Percentiles rank a stretch among this genome's conserved stretches.
Evolutionary conservation across 2,888 invertebrate species (phyloP).

Genomic region (Cistogaster globosa): DNA sequence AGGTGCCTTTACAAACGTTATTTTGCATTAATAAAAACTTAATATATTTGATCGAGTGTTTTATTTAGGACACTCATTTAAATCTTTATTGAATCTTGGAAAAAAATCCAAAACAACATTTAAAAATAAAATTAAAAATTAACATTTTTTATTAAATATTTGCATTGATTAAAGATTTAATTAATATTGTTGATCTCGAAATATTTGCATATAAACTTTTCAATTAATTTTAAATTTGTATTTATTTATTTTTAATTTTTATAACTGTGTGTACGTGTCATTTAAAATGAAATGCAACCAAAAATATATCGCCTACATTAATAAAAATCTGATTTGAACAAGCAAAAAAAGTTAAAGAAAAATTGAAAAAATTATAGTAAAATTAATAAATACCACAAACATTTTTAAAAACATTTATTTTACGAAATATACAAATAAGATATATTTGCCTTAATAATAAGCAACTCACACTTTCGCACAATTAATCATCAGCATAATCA

Average conservation of each 20-base stretch:
- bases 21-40: too few species aligned
- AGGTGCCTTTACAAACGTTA: too few species aligned
- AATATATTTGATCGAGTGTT: too few species aligned
- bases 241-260: neutral
- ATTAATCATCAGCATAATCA: slow-evolving; percentile 46
- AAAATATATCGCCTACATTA: slow-evolving; percentile 48
- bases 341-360: neutral
- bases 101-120: slow-evolving; percentile 18
- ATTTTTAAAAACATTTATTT: slow-evolving; percentile 29
- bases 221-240: slow-evolving; percentile 8
- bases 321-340: slow-evolving; percentile 33
- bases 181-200: slow-evolving; percentile 51
- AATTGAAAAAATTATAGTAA: neutral
- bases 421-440: slow-evolving; percentile 17
- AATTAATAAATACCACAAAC: slow-evolving; percentile 28
- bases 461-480: slow-evolving; percentile 17
- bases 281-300: slow-evolving; percentile 59
- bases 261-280: slow-evolving; percentile 48
- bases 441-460: slow-evolving; percentile 13
- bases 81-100: neutral
- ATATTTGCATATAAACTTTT: slow-evolving; percentile 31
- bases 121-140: slow-evolving; percentile 44
- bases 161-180: slow-evolving; percentile 37
- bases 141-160: slow-evolving; percentile 26
- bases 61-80: slow-evolving; percentile 13